Conservation (phyloP, 2,888 invertebrate genomes). For the Limnephilus rhombicus region DNA sequence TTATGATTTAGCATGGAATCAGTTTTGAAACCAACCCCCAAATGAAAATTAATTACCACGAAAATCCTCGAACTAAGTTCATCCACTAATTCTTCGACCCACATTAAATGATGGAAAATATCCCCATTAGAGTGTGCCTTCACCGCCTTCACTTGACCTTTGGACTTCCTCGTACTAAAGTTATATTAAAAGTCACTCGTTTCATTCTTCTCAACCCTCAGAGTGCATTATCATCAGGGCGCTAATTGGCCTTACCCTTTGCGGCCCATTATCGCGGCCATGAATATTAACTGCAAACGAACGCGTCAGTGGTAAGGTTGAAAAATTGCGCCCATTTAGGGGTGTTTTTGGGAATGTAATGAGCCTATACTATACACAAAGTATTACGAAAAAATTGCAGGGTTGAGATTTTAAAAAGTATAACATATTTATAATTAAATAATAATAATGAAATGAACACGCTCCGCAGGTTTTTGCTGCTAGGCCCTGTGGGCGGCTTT, state of each 20-base stretch:
- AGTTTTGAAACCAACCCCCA: background rate
- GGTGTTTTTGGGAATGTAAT: background rate
- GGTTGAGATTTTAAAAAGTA: background rate
- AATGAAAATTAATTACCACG: background rate
- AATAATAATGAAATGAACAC: too few relatives aligned
- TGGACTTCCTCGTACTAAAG: conserved; percentile 23
- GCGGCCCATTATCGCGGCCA: conserved; percentile 44
- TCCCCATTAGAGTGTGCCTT: background rate
- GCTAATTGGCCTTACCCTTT: conserved; percentile 51
- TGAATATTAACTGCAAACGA: conserved; percentile 49
- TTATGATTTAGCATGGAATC: too few relatives aligned
- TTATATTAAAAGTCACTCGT: conserved; percentile 39
- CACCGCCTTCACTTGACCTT: background rate
- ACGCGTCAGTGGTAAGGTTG: conserved; percentile 34
- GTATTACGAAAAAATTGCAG: background rate
- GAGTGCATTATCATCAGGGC: conserved; percentile 49
- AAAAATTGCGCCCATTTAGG: conserved; percentile 12
- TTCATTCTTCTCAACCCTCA: conserved; percentile 45
- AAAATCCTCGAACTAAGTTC: background rate
- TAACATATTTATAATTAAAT: too few relatives aligned
- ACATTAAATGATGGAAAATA: background rate
- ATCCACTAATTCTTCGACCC: background rate
- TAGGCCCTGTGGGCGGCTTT: too few relatives aligned
- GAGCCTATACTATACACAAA: background rate
- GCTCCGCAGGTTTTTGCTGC: too few relatives aligned